phyloP scores from a whole-genome alignment of 2,888 invertebrate species.

The Hartigia nigra region DNA sequence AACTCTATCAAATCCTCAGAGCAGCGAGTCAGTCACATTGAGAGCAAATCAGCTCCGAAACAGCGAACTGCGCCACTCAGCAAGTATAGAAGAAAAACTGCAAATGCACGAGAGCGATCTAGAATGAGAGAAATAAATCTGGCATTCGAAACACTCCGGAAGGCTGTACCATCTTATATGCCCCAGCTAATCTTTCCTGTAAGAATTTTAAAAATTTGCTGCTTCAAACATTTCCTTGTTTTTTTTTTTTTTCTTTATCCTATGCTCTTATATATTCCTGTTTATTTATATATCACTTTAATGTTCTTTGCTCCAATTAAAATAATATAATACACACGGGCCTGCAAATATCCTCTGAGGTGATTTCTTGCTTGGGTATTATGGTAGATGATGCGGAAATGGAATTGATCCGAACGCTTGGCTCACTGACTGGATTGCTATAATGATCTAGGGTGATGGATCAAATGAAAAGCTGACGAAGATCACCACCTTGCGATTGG shows the following conservation, averaged over 20 bases:
- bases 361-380: neutral
- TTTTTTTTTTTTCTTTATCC: neutral
- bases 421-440: neutral
- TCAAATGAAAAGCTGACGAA: constrained; percentile 87
- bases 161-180: constrained; percentile 74
- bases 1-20: constrained; percentile 6
- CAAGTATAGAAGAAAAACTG: constrained; percentile 90
- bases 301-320: neutral
- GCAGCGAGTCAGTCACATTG: neutral
- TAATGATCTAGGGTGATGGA: constrained; percentile 41
- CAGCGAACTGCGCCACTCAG: constrained; percentile 81
- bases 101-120: constrained; percentile 87
- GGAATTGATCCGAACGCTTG: neutral
- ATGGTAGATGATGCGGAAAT: neutral
- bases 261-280: neutral
- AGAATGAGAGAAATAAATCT: constrained; percentile 92
- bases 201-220: constrained; percentile 11
- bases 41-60: constrained; percentile 61
- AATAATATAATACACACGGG: neutral
- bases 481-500: constrained; percentile 86
- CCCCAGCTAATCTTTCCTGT: constrained; percentile 26
- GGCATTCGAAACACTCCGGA: constrained; percentile 85
- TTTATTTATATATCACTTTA: neutral
- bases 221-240: neutral
- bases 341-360: neutral